Evolutionary conservation across 2,797 vertebrate genomes (phyloP).

Genomic region (Mormyrus hasselquistii): DNA sequence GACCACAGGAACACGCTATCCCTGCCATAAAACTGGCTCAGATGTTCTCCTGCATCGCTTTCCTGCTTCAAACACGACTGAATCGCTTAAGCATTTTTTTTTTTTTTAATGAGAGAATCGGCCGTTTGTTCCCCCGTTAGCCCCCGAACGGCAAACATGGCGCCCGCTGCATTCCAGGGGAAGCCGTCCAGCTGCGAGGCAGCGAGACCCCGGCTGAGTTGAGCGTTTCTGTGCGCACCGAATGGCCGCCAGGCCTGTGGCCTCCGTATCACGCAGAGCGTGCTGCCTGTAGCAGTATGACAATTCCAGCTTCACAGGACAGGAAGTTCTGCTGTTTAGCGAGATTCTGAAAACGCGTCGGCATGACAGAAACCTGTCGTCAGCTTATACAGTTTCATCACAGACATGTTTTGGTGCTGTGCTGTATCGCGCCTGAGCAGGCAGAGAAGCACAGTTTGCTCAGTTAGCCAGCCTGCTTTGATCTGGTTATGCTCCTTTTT

Average conservation of each 20-base stretch:
- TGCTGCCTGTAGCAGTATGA: neutral
- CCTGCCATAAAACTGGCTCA: neutral
- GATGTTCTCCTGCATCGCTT: neutral
- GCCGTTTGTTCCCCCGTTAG: conserved; percentile 32
- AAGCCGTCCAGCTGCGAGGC: conserved; percentile 36
- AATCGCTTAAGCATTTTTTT: conserved; percentile 47
- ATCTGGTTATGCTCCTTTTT: neutral
- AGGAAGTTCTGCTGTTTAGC: neutral
- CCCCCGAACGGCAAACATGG: conserved; percentile 48
- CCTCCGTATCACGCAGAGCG: neutral
- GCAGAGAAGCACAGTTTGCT: neutral
- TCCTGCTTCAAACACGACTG: conserved; percentile 51
- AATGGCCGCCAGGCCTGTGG: neutral
- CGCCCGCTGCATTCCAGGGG: conserved; percentile 27
- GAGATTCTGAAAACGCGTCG: neutral
- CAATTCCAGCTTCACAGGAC: neutral
- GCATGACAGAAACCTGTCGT: neutral
- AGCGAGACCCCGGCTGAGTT: conserved; percentile 28
- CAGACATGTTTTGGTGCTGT: neutral
- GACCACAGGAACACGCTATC: neutral
- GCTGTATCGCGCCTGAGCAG: neutral
- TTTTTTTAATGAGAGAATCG: conserved; percentile 21
- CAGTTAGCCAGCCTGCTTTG: neutral
- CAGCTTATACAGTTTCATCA: neutral
- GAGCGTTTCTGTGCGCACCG: neutral